These are phyloP conservation scores for Dolichomitus sp. DNA, from an alignment of 2,888 invertebrate genomes.

Conservation along the genomic window DNA sequence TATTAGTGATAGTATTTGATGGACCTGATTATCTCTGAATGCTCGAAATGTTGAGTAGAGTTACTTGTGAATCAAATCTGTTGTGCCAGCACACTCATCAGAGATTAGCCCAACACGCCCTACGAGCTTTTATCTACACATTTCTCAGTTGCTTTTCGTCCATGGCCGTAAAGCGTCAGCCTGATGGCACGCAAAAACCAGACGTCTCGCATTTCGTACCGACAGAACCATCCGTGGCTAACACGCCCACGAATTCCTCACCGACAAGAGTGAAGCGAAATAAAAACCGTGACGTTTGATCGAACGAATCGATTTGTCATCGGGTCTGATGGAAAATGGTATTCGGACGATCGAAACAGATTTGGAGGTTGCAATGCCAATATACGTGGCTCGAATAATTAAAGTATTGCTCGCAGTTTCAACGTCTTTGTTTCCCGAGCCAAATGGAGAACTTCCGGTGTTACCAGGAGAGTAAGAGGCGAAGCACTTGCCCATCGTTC, in stretches of 20 bases:
- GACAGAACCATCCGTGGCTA: slow-evolving; percentile 8
- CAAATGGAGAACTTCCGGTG: slow-evolving; percentile 48
- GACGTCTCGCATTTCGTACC: slow-evolving; percentile 41
- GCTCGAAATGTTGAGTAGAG: not conserved
- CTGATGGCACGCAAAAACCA: slow-evolving; percentile 41
- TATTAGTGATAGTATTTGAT: not conserved
- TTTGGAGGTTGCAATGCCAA: not conserved
- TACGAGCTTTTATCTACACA: slow-evolving; percentile 26
- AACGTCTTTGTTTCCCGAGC: slow-evolving; percentile 31
- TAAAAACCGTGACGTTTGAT: slow-evolving; percentile 16
- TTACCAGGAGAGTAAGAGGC: not conserved
- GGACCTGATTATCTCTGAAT: not conserved
- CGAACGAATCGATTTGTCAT: slow-evolving; percentile 37
- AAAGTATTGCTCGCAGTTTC: not conserved
- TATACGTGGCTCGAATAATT: slow-evolving; percentile 15
- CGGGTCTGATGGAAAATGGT: not conserved
- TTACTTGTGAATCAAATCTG: not conserved
- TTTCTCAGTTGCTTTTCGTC: not conserved
- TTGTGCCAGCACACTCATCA: slow-evolving; percentile 7
- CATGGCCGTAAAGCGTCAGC: not conserved
- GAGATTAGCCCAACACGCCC: slow-evolving; percentile 49
- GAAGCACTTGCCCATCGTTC: slow-evolving; percentile 29
- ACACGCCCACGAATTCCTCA: slow-evolving; percentile 49
- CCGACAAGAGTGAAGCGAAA: slow-evolving; percentile 5
- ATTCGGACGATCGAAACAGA: not conserved